Base-by-base conservation (phyloP, 30 jellyfish, hydroid and myxozoan species). In the Hydra vulgaris region DNA sequence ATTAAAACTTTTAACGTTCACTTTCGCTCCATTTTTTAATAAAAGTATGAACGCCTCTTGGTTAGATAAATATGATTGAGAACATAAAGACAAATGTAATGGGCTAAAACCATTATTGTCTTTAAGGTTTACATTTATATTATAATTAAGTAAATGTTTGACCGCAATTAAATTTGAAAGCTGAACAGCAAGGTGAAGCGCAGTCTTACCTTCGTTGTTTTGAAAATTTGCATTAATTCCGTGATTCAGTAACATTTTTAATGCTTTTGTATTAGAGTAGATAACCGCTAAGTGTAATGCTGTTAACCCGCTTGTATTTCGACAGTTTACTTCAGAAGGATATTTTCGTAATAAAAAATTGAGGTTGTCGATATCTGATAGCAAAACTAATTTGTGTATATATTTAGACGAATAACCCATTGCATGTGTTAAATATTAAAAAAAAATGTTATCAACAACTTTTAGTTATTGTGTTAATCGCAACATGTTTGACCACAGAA, bases 191-290 rank as follows among this genome's bases (percentile, higher is more conserved):
- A 56, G 17, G 71, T 56, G 71, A 15, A 56, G 71, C 17, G 71
- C 71, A 15, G 71, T 56, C n/a, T 56, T 17, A 17, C 71, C 71
- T 56, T n/a, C n/a, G n/a, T 56, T 15, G n/a, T 56, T n/a, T n/a
- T 56, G 71, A 56, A 56, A 15, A 56, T 56, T 56, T 56, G n/a
- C 71, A 56, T 56, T n/a, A n/a, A 56, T 56, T 56, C 71, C 71
- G 18, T 17, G n/a, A 15, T 56, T 56, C n/a, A 56, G n/a, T 15
- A 56, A n/a, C 17, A 15, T 15, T 56, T 56, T 56, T 15, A 56
- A 15, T 15, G 71, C 71, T 56, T 56, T 56, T 56, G 71, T 15
- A 56, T 56, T 56, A 15, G 71, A 17, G 71, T 56, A 56, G n/a
- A 15, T 15, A 56, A 56, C 71, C n/a, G 71, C 71, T 56, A 15